Evolutionary conservation across 2,888 invertebrate species (phyloP), one percentile per base, ranked within the genome.

Genomic region (Cerceris rybyensis): DNA sequence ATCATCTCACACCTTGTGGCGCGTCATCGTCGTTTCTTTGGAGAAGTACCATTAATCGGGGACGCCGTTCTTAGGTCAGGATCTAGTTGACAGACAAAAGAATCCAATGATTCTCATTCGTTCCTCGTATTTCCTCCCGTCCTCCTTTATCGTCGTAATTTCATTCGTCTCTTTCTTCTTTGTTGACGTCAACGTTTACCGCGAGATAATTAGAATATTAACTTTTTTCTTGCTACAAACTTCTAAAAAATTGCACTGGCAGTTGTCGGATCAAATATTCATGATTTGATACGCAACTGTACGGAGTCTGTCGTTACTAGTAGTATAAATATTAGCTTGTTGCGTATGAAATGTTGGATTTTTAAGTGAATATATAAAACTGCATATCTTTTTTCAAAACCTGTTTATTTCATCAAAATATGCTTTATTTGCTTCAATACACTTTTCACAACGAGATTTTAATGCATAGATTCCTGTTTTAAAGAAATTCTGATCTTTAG

Each of bases 181-280:
- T 9, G 1, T 9, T 17, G 13, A 41, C 7, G 70, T 61, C 52
- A 16, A 66, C 55, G 54, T 58, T 73, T 60, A 17, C 52, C 52
- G 39, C 41, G 49, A 49, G 69, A 65, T 68, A 76, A 78, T 59
- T 55, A 57, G 42, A 63, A 75, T 73, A 77, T 77, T 67, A 64
- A 68, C 57, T 77, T 80, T 73, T 73, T 73, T 11, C 46, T 6
- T 11, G 11, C 46, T 1, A 46, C 46, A 8, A 8, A 5, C 46
- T 8, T 11, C 9, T 1, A 46, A 46, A 46, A 46, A 46, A 11
- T 11, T 46, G 46, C 46, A 11, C 46, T 11, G 8, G 11, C 46
- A 4, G 46, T 46, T 46, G 28, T 2, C 28, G 28, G 28, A 28
- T 4, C 28, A 28, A 28, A 28, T 28, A 28, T 28, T 4, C 28